A percentile compares a stretch with the other conserved stretches of the same genome.
Evolutionary conservation across 1,140 invertebrate genomes (phyloP).

Genomic region (Listronotus bonariensis): DNA sequence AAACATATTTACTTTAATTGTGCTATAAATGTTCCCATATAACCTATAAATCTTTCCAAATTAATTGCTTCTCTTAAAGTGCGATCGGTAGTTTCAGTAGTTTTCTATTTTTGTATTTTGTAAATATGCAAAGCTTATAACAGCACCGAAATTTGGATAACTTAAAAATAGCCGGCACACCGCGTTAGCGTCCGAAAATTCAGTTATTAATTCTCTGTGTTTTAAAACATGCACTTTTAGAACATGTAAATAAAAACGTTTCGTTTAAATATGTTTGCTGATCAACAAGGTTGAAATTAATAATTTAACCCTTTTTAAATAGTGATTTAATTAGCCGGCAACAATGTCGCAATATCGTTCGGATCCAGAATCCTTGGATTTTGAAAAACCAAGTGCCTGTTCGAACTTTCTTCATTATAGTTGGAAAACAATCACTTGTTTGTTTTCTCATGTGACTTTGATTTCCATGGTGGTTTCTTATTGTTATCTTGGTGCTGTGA

Average conservation of each 20-base stretch:
- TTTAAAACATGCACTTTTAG: too few species aligned
- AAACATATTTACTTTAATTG: conserved; percentile 8
- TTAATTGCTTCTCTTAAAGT: conserved; percentile 19
- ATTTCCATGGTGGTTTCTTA: conserved; percentile 86
- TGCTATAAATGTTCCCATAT: conserved; percentile 1
- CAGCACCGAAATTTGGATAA: not conserved
- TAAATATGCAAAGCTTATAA: conserved; percentile 5
- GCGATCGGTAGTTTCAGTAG: not conserved
- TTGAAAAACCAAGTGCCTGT: conserved; percentile 47
- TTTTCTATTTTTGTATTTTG: conserved; percentile 27
- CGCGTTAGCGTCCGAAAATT: not conserved
- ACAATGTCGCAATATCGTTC: conserved; percentile 46
- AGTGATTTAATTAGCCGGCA: too few species aligned
- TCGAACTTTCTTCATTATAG: conserved; percentile 53
- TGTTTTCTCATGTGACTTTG: conserved; percentile 87
- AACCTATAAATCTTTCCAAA: conserved; percentile 7
- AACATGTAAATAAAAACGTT: too few species aligned
- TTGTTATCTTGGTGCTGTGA: conserved; percentile 84
- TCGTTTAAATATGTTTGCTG: too few species aligned
- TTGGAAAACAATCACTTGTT: conserved; percentile 82
- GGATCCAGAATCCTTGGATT: conserved; percentile 49
- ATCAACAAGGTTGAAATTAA: too few species aligned
- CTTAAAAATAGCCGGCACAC: not conserved
- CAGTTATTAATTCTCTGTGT: too few species aligned
- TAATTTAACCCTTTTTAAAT: too few species aligned